A percentile compares a stretch with the other conserved stretches of the same genome.
Conservation (phyloP, 2,888 invertebrate genomes). For the Phengaris arion region DNA sequence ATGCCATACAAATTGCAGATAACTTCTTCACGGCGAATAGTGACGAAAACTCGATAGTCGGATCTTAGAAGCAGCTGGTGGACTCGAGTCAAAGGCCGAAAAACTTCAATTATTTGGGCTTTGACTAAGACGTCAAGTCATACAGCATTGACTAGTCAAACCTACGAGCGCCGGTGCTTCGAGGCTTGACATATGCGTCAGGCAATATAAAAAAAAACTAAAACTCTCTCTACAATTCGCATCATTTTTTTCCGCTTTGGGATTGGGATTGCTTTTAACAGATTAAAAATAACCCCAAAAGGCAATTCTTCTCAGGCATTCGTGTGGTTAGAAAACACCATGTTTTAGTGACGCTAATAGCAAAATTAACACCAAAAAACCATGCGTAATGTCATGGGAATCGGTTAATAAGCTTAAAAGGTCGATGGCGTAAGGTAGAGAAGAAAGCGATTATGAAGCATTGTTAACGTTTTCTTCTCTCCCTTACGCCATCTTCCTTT, state of each 20-base stretch:
- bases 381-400: constrained; percentile 45
- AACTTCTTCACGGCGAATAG: too few relatives aligned
- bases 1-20: too few relatives aligned
- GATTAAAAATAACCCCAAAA: constrained; percentile 27
- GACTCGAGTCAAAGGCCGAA: too few relatives aligned
- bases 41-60: too few relatives aligned
- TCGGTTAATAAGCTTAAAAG: constrained; percentile 56
- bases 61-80: too few relatives aligned
- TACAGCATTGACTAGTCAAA: too few relatives aligned
- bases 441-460: not conserved
- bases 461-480: not conserved
- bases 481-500: too few relatives aligned
- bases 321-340: constrained; percentile 34
- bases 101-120: too few relatives aligned
- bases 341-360: not conserved
- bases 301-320: constrained; percentile 19
- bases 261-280: constrained; percentile 21
- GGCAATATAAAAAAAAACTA: constrained; percentile 8
- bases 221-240: constrained; percentile 22
- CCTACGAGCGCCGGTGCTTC: too few relatives aligned
- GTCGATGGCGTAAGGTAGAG: constrained; percentile 36
- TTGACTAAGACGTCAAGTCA: too few relatives aligned
- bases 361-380: constrained; percentile 43
- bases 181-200: not conserved
- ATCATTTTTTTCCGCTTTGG: constrained; percentile 13